Conservation (phyloP, 2,888 invertebrate genomes). For the Leptinotarsa juncta region DNA sequence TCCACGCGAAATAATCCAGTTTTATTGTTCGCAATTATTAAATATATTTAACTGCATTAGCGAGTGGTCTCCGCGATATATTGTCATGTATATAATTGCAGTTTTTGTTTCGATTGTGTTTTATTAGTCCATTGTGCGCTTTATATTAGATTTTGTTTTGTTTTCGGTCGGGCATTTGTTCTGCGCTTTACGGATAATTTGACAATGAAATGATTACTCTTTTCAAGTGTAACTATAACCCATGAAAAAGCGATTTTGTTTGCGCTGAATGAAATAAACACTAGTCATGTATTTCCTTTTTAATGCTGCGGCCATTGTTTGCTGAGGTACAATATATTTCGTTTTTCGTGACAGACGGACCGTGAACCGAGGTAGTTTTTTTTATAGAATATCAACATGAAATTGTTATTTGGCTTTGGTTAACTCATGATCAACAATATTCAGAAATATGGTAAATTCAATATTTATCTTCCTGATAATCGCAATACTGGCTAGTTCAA, state of each 20-base stretch:
- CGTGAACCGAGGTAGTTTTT: background rate
- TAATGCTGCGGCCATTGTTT: slow-evolving; percentile 18
- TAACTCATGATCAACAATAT: background rate
- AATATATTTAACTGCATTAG: slow-evolving; percentile 65
- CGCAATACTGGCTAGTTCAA: no score
- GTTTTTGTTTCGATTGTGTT: slow-evolving; percentile 63
- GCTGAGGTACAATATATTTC: background rate
- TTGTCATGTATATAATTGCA: slow-evolving; percentile 63
- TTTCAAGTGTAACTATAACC: slow-evolving; percentile 49
- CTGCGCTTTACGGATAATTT: slow-evolving; percentile 62
- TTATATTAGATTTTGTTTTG: slow-evolving; percentile 64
- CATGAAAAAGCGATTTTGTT: slow-evolving; percentile 45
- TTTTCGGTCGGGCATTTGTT: slow-evolving; percentile 57
- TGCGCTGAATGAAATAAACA: slow-evolving; percentile 36
- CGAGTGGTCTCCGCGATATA: slow-evolving; percentile 58
- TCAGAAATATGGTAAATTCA: background rate
- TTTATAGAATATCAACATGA: slow-evolving; percentile 5
- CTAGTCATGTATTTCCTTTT: slow-evolving; percentile 20
- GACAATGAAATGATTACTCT: slow-evolving; percentile 58
- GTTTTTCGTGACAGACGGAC: background rate
- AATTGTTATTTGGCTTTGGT: background rate
- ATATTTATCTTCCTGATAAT: no score
- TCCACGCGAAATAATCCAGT: slow-evolving; percentile 64
- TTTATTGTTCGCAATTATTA: slow-evolving; percentile 66
- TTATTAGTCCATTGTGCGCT: slow-evolving; percentile 63